Evolutionary conservation across 2,113 vertebrate genomes (phyloP).

Genomic region (Pteruthius melanotis): DNA sequence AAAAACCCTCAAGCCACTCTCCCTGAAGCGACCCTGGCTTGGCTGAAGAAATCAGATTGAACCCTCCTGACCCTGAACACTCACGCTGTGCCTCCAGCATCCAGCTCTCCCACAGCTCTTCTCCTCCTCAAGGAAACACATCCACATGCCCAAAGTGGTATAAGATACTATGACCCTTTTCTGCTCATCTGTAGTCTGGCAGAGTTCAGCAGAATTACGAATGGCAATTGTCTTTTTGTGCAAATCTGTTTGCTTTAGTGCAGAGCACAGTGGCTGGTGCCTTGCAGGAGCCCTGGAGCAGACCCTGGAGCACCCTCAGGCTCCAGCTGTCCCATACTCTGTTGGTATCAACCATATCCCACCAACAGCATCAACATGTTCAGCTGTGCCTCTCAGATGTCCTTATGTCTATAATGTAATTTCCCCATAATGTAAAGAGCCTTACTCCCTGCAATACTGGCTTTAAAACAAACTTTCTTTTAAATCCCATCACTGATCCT

Average conservation of each 20-base stretch:
- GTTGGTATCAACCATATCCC: not conserved
- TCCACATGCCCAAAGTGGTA: not conserved
- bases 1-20: not conserved
- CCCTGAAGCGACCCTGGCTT: not conserved
- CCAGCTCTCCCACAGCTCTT: not conserved
- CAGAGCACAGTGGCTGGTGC: not conserved
- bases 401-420: not conserved
- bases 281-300: not conserved
- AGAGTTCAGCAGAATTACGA: not conserved
- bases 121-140: not conserved
- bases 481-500: not conserved
- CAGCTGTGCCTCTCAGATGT: not conserved
- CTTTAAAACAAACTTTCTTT: not conserved
- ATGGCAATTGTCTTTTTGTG: not conserved
- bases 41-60: not conserved
- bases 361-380: not conserved
- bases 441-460: not conserved
- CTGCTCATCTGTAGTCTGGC: not conserved
- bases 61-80: not conserved
- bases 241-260: not conserved
- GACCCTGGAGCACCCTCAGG: not conserved
- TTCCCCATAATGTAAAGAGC: not conserved
- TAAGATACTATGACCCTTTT: not conserved
- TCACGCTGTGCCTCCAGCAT: rapidly evolving
- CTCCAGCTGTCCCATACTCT: not conserved